Evolutionary conservation across 1,140 invertebrate genomes (phyloP).

Genomic region (Odontomachus brunneus): DNA sequence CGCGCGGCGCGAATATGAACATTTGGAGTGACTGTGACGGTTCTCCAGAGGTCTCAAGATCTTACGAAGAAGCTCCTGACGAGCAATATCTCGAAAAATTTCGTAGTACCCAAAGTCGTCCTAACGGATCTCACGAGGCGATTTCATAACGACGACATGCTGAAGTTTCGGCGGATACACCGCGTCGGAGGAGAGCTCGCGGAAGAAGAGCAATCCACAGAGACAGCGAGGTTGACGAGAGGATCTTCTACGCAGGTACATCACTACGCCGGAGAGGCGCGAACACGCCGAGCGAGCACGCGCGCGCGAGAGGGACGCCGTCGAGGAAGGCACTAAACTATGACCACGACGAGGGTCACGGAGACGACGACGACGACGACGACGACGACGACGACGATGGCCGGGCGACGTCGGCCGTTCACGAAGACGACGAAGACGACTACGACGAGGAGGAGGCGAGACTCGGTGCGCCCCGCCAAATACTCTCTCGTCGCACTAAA

Average conservation of each 20-base stretch:
- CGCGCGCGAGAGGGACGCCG: constrained; percentile 59
- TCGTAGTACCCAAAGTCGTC: constrained; percentile 45
- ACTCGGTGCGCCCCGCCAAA: constrained; percentile 80
- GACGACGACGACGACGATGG: constrained; percentile 12
- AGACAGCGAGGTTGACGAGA: constrained; percentile 27
- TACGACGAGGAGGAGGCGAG: constrained; percentile 68
- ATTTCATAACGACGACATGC: constrained; percentile 37
- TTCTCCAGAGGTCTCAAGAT: too few relatives aligned
- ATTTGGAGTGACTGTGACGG: constrained; percentile 65
- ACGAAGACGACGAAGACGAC: constrained; percentile 56
- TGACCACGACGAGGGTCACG: constrained; percentile 57
- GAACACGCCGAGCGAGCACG: constrained; percentile 61
- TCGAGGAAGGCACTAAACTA: constrained; percentile 47
- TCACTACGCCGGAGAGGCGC: constrained; percentile 54
- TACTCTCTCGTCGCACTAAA: constrained; percentile 81
- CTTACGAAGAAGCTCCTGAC: neutral
- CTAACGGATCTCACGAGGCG: neutral
- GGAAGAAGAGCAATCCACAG: neutral
- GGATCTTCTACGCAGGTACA: constrained; percentile 51
- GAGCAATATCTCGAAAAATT: neutral
- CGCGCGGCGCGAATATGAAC: constrained; percentile 81
- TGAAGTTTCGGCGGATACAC: neutral
- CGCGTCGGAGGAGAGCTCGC: neutral
- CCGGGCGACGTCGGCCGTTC: constrained; percentile 38
- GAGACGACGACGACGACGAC: constrained; percentile 23